phyloP scores from a whole-genome alignment of 2,113 vertebrate species.

The Caranx melampygus region DNA sequence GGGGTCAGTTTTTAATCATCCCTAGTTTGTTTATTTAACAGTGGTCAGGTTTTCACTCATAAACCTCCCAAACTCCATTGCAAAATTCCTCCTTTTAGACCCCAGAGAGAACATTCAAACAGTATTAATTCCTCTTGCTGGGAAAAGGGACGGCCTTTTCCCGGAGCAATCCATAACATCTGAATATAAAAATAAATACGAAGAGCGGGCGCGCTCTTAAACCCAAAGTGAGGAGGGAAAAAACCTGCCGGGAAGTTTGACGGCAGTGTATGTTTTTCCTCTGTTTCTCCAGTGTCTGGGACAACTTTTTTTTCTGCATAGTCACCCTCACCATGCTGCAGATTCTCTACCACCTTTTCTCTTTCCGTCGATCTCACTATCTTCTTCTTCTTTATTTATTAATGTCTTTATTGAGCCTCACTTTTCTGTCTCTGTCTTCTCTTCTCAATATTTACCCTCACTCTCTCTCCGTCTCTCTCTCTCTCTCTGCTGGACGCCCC shows the following conservation, averaged over 20 bases:
- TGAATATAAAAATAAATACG: constrained; percentile 84
- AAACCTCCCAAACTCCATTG: constrained; percentile 52
- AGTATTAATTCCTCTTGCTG: constrained; percentile 81
- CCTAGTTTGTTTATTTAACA: constrained; percentile 69
- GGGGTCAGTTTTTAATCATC: constrained; percentile 62
- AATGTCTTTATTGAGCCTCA: constrained; percentile 17
- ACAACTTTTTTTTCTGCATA: constrained; percentile 23
- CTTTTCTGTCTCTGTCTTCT: constrained; percentile 45
- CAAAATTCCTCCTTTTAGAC: constrained; percentile 68
- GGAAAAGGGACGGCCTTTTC: constrained; percentile 79
- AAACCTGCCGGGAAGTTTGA: constrained; percentile 69
- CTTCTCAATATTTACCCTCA: constrained; percentile 25
- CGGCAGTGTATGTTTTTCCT: constrained; percentile 70
- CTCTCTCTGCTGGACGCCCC: constrained; percentile 63
- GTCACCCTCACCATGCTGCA: constrained; percentile 12
- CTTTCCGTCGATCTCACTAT: not conserved
- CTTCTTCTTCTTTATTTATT: constrained; percentile 12
- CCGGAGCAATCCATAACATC: constrained; percentile 83
- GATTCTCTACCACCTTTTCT: not conserved
- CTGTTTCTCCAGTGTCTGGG: constrained; percentile 50
- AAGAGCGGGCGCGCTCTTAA: constrained; percentile 55
- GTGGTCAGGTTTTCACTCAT: constrained; percentile 67
- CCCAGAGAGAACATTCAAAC: constrained; percentile 72
- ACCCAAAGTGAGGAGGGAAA: constrained; percentile 64
- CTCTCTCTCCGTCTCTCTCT: constrained; percentile 9